Percentiles rank a stretch among this genome's conserved stretches.
Evolutionary conservation across 2,888 invertebrate species (phyloP).

Genomic region (Phyllotreta cruciferae): DNA sequence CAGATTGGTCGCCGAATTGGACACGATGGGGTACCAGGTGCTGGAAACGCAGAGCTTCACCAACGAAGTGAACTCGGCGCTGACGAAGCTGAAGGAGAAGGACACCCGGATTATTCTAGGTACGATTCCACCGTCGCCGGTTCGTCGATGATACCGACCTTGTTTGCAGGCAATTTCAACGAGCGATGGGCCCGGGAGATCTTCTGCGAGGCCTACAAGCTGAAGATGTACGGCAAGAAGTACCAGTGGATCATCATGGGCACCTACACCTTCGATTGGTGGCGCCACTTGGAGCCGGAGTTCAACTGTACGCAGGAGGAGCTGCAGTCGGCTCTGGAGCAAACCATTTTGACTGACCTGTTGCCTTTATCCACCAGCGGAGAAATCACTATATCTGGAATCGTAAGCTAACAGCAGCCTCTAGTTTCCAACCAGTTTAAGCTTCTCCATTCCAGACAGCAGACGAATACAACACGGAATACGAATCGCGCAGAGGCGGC

Average conservation of each 20-base stretch:
- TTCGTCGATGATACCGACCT: background rate
- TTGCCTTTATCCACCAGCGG: constrained; percentile 86
- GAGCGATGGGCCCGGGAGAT: constrained; percentile 90
- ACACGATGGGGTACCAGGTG: constrained; percentile 80
- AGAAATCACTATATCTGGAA: constrained; percentile 86
- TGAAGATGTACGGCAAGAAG: constrained; percentile 88
- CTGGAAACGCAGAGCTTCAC: constrained; percentile 92
- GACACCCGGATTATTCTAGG: constrained; percentile 91
- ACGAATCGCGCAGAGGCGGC: constrained; percentile 78
- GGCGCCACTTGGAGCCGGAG: constrained; percentile 67
- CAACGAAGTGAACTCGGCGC: constrained; percentile 81
- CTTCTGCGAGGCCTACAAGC: constrained; percentile 86
- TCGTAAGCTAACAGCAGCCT: constrained; percentile 68
- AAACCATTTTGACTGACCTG: constrained; percentile 87
- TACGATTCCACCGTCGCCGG: constrained; percentile 18
- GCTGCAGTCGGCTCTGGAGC: constrained; percentile 81
- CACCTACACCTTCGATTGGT: constrained; percentile 80
- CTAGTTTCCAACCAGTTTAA: background rate
- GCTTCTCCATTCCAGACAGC: constrained; percentile 73
- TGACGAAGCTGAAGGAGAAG: constrained; percentile 83
- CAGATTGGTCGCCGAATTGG: constrained; percentile 84
- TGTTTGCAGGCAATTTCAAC: constrained; percentile 82
- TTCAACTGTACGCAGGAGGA: constrained; percentile 76
- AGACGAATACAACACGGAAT: constrained; percentile 85
- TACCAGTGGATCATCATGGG: constrained; percentile 97